Evolutionary conservation across 2,113 vertebrate species (phyloP).

Genomic region (Oceanodroma tethys): DNA sequence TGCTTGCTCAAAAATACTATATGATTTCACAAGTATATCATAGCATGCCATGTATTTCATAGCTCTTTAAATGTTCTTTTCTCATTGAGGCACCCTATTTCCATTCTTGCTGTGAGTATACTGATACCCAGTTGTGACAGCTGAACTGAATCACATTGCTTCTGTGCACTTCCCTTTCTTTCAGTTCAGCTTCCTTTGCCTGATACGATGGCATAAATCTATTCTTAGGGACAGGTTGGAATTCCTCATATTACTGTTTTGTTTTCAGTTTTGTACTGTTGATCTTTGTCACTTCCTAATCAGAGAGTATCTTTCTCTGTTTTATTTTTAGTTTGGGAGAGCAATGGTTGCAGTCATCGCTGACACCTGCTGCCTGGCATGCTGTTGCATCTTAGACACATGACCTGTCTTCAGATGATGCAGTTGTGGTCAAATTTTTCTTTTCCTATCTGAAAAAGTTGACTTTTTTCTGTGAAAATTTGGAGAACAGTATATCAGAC

Average conservation of each 20-base stretch:
- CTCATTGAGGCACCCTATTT: background rate
- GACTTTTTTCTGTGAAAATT: background rate
- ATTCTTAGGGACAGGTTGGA: background rate
- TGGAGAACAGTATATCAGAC: background rate
- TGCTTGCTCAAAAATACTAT: background rate
- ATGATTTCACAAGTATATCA: background rate
- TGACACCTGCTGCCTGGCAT: background rate
- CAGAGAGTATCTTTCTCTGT: background rate
- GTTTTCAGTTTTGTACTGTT: background rate
- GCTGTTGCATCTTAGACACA: background rate
- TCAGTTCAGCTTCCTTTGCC: background rate
- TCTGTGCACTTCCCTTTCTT: background rate
- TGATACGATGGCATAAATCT: background rate
- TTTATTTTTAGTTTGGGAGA: background rate
- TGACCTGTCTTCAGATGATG: background rate
- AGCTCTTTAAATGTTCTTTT: background rate
- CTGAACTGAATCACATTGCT: background rate
- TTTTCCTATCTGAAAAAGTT: background rate
- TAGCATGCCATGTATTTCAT: background rate
- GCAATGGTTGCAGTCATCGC: background rate
- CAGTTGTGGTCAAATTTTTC: background rate
- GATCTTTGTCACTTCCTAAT: background rate
- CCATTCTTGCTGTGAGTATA: background rate
- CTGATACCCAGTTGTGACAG: background rate
- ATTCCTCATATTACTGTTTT: background rate